Conservation (phyloP, 2,888 invertebrate genomes). For the Pristionchus mayeri region DNA sequence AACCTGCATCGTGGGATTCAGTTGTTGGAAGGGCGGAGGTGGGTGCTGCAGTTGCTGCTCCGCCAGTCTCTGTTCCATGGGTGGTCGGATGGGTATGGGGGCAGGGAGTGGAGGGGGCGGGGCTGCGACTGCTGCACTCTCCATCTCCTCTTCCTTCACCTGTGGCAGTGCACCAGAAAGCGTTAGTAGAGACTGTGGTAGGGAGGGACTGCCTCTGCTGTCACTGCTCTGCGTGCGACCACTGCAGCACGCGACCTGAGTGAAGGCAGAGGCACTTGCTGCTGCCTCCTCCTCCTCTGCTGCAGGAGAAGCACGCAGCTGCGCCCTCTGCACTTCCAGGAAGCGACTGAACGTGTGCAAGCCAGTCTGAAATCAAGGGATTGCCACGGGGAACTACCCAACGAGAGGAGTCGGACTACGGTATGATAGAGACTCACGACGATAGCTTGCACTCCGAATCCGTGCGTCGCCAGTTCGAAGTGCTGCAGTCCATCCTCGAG, state of each 20-base stretch:
- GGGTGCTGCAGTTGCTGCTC: background rate
- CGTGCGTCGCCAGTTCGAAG: constrained; percentile 44
- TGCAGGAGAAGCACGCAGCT: background rate
- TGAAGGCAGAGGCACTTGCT: background rate
- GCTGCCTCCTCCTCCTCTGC: background rate
- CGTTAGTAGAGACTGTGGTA: constrained; percentile 8
- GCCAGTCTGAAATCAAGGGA: constrained; percentile 27
- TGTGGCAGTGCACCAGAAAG: background rate
- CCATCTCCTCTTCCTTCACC: background rate
- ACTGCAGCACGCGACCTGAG: background rate
- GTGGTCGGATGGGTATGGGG: background rate
- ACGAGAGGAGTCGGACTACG: background rate
- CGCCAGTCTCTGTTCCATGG: background rate
- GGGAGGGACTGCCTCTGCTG: background rate
- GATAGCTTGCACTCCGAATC: constrained; percentile 21
- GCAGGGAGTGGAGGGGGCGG: background rate
- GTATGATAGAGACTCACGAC: constrained; percentile 16
- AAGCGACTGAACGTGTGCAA: constrained; percentile 8
- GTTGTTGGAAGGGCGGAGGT: background rate
- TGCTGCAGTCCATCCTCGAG: constrained; percentile 32
- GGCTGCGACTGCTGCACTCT: background rate
- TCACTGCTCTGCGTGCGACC: background rate
- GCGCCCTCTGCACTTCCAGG: constrained; percentile 6
- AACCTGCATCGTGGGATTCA: background rate
- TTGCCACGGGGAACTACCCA: background rate